Conservation (phyloP, 1,140 invertebrate genomes). For the Drosophila pseudoananassae region DNA sequence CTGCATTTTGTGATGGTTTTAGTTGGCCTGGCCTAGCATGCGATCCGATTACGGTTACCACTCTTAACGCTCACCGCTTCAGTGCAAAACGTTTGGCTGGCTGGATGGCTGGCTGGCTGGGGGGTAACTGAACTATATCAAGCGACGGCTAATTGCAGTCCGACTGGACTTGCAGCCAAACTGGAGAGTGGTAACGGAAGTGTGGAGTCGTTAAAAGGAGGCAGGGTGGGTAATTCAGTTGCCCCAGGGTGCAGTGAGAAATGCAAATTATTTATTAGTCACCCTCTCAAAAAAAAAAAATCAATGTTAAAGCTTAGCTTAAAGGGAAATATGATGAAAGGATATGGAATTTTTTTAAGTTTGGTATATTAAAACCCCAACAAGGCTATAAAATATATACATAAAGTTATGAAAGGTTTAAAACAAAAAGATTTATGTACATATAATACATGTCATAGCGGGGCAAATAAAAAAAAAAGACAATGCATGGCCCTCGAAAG, state of each 20-base stretch:
- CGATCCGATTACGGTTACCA: slow-evolving; percentile 72
- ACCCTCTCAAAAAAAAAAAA: slow-evolving; percentile 15
- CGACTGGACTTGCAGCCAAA: slow-evolving; percentile 35
- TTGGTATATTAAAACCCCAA: too few species aligned
- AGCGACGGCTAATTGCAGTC: slow-evolving; percentile 55
- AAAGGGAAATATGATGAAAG: not conserved
- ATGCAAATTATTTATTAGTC: slow-evolving; percentile 34
- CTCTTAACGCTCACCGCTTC: slow-evolving; percentile 37
- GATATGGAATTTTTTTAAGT: not conserved
- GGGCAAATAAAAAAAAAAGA: slow-evolving; percentile 11
- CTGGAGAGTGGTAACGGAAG: not conserved
- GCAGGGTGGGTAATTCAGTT: slow-evolving; percentile 4
- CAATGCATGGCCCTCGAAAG: slow-evolving; percentile 42
- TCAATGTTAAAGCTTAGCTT: not conserved
- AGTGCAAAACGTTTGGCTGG: slow-evolving; percentile 49
- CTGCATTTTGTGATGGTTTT: not conserved
- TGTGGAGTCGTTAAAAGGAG: not conserved
- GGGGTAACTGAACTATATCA: slow-evolving; percentile 72
- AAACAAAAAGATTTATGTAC: not conserved
- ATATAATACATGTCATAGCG: not conserved
- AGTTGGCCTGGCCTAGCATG: slow-evolving; percentile 65
- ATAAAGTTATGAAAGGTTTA: not conserved
- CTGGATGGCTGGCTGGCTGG: slow-evolving; percentile 8
- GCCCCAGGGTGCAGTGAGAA: slow-evolving; percentile 11
- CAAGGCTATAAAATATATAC: not conserved